A percentile compares a stretch with the other conserved stretches of the same genome.
Conservation (phyloP, 2,113 vertebrate species). For the Todiramphus chloris region DNA sequence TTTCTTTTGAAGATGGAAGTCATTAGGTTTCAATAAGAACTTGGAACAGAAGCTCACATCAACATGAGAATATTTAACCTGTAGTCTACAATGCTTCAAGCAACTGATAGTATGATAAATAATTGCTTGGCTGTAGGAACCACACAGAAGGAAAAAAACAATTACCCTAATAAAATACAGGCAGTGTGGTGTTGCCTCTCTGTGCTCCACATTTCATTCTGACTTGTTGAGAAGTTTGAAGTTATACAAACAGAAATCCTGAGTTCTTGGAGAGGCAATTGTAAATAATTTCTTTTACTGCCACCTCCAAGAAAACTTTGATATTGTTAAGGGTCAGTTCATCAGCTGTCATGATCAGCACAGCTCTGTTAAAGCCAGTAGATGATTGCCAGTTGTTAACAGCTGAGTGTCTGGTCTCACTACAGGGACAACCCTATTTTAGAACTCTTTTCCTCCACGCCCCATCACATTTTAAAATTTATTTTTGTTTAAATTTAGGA, state of each 20-base stretch:
- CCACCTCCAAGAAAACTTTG: conserved; percentile 47
- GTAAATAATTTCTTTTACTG: conserved; percentile 63
- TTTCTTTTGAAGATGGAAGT: conserved; percentile 85
- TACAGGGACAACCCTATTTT: background rate
- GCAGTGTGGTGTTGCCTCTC: conserved; percentile 73
- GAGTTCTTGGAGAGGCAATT: conserved; percentile 49
- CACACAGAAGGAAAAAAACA: conserved; percentile 80
- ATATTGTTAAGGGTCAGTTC: conserved; percentile 29
- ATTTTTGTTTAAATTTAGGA: background rate
- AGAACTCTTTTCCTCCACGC: background rate
- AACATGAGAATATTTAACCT: conserved; percentile 85
- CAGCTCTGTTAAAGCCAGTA: background rate
- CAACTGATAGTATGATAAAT: conserved; percentile 92
- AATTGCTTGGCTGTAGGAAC: conserved; percentile 86
- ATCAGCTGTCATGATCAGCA: conserved; percentile 26
- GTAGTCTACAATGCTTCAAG: conserved; percentile 85
- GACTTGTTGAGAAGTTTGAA: conserved; percentile 32
- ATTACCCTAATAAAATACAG: conserved; percentile 87
- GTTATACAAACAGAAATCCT: conserved; percentile 52
- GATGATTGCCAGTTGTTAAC: background rate
- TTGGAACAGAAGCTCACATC: conserved; percentile 75
- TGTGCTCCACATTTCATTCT: conserved; percentile 84
- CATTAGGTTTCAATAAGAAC: conserved; percentile 89
- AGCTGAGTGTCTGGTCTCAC: background rate
- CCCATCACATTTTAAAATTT: background rate